Evolutionary conservation across 1,140 invertebrate species (phyloP), one percentile per base, ranked within the genome.

Genomic region (Drosophila ogumai): DNA sequence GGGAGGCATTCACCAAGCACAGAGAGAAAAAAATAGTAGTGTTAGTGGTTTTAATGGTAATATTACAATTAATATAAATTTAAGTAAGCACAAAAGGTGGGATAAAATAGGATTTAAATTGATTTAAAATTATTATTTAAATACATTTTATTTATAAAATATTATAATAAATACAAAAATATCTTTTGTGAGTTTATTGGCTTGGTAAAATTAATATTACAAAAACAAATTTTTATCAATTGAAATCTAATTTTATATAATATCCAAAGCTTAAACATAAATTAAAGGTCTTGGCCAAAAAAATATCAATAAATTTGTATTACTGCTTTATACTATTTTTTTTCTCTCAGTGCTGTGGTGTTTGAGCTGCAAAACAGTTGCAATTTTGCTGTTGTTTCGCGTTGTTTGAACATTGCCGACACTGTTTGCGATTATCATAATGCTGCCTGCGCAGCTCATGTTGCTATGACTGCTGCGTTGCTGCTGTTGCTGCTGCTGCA

Each of bases 401-500:
- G 67, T 79, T 68, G 69, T 90, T 88, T 90, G 65, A 90, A 88
- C 61, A 73, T 86, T 79, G 85, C 85, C 85, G 85, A 75, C 84
- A 61, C 81, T 67, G 75, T 77, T 77, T 79, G 78, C 69, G 85
- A 88, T 88, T 88, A 88, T 88, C 85, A 88, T 88, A 88, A 88
- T 85, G 85, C 81, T 90, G 84, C 64, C 81, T 90, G 80, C 81
- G 66, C 74, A 73, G 74, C 56, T 54, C 50, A 38, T 74, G 74
- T 47, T 78, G 74, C 44, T 32, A 3, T 12, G 13, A 31, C 22
- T 49, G 57, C 59, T 44, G 17, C 66, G 65, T 47, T 71, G 52
- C 34, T 60, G 55, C 8, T 52, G 36, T 4, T 34, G 67, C n/a
- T 66, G 67, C 31, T 46, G 61, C 4, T 67, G 50, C 13, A 2